Evolutionary conservation across 2,888 invertebrate species (phyloP).

Genomic region (Spisula subtruncata): DNA sequence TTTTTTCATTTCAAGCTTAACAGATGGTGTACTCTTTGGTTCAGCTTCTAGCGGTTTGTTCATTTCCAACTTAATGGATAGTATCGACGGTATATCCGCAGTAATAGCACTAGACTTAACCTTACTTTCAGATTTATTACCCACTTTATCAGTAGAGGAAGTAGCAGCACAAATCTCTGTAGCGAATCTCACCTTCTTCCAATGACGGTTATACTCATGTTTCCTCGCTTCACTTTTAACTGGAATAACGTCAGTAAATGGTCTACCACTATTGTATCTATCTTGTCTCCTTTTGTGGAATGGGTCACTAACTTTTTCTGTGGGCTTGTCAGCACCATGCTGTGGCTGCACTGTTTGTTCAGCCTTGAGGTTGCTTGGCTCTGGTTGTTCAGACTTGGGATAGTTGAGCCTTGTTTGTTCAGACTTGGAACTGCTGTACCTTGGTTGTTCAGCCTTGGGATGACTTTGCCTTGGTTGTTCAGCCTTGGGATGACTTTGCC

Average conservation of each 20-base stretch:
- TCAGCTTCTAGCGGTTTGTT: constrained; percentile 4
- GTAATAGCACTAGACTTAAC: not conserved
- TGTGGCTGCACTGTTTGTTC: not conserved
- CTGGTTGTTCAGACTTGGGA: not conserved
- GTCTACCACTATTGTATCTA: constrained; percentile 19
- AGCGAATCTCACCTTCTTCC: not conserved
- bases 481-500: not conserved
- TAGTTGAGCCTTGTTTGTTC: not conserved
- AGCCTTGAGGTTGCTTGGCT: not conserved
- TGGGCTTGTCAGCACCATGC: not conserved
- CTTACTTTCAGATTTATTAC: not conserved
- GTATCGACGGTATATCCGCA: not conserved
- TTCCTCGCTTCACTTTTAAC: not conserved
- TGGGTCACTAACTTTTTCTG: not conserved
- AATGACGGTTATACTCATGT: not conserved
- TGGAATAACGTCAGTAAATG: not conserved
- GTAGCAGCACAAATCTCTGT: constrained; percentile 7
- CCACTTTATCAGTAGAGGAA: not conserved
- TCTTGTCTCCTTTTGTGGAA: constrained; percentile 29
- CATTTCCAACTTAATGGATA: not conserved
- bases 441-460: too few species aligned
- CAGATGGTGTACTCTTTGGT: constrained; percentile 5
- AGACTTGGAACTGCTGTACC: not conserved
- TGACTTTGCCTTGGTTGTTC: not conserved
- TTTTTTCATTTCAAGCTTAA: not conserved